These are phyloP conservation scores for Lasiurus borealis DNA, from an alignment of 2,113 vertebrate species.

Conservation along the genomic window DNA sequence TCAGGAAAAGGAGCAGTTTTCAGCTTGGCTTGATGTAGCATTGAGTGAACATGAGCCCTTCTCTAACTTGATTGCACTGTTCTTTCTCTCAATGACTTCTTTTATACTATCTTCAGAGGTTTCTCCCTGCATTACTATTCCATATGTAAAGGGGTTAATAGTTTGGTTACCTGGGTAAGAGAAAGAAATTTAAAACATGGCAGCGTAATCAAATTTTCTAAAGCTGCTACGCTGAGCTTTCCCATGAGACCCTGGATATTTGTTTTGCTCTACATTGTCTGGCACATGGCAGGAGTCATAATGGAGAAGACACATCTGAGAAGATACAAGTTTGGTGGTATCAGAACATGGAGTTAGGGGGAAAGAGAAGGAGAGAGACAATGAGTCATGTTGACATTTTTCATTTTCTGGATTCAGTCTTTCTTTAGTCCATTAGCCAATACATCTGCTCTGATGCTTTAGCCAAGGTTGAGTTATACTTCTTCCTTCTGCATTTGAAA, in stretches of 20 bases:
- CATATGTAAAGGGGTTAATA: background rate
- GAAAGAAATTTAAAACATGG: background rate
- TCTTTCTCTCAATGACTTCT: background rate
- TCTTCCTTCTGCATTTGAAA: background rate
- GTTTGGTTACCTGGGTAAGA: background rate
- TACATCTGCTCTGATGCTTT: background rate
- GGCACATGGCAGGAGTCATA: background rate
- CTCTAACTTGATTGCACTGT: background rate
- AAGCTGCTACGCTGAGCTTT: background rate
- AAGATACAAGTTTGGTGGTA: background rate
- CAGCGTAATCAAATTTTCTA: background rate
- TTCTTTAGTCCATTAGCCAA: background rate
- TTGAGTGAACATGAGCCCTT: background rate
- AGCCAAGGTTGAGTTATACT: background rate
- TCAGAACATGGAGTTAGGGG: background rate
- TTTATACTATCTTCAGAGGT: background rate
- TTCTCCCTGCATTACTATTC: background rate
- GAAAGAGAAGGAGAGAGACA: background rate
- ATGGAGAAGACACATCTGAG: background rate
- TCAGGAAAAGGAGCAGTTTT: background rate
- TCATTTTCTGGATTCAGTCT: background rate
- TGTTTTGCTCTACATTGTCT: background rate
- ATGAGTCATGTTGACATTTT: background rate
- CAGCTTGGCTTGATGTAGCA: background rate
- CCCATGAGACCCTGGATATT: background rate